Percentiles rank a stretch among this genome's conserved stretches.
Evolutionary conservation across 2,113 vertebrate species (phyloP).

Genomic region (Platichthys stellatus): DNA sequence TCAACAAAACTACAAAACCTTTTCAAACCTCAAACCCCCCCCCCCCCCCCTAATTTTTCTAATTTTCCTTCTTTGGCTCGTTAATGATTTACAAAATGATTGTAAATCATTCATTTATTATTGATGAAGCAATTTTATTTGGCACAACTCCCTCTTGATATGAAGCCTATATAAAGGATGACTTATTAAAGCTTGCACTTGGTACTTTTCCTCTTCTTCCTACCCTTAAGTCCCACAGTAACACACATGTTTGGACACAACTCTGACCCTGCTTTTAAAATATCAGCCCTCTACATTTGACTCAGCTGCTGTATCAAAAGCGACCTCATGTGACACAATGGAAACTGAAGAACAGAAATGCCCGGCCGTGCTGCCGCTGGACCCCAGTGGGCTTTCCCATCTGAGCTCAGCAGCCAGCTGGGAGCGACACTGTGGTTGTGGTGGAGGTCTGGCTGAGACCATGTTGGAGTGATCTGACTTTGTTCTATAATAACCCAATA

Average conservation of each 20-base stretch:
- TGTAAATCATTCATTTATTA: background rate
- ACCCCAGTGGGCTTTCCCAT: conserved; percentile 61
- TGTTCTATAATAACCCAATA: conserved; percentile 21
- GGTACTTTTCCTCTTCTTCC: background rate
- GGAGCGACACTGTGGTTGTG: conserved; percentile 55
- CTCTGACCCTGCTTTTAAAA: background rate
- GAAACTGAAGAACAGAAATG: conserved; percentile 16
- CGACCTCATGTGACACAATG: conserved; percentile 34
- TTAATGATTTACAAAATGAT: background rate
- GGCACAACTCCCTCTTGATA: background rate
- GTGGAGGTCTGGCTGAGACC: conserved; percentile 40
- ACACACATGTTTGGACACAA: background rate
- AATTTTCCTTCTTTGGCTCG: background rate
- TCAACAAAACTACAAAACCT: too few relatives aligned
- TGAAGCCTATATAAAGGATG: background rate
- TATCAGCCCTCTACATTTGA: background rate
- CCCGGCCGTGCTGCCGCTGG: background rate
- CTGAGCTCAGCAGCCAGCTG: conserved; percentile 66
- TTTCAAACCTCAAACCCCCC: too few relatives aligned
- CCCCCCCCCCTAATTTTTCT: too few relatives aligned
- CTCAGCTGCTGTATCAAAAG: background rate
- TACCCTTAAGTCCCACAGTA: too few relatives aligned
- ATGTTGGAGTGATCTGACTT: conserved; percentile 28
- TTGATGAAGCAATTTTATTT: background rate
- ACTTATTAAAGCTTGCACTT: background rate